phyloP scores from a whole-genome alignment of 2,113 vertebrate genomes.

The Sander lucioperca region DNA sequence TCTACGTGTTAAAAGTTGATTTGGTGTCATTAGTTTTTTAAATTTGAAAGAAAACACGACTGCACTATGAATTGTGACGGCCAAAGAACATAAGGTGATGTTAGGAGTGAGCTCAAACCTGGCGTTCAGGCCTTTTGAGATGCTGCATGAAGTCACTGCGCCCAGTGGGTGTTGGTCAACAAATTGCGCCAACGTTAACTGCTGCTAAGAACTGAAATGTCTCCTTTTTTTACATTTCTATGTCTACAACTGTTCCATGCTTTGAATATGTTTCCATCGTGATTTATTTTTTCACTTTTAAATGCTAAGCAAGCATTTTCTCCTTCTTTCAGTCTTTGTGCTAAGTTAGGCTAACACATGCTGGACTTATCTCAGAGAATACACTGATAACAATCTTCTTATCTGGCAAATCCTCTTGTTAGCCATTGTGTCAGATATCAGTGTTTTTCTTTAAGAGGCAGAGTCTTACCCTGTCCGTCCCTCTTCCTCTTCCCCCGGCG shows the following conservation, averaged over 20 bases:
- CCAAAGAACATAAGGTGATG: neutral
- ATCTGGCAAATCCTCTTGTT: neutral
- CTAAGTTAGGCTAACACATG: too few species aligned
- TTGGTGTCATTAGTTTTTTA: neutral
- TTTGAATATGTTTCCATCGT: neutral
- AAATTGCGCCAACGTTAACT: neutral
- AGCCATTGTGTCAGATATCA: neutral
- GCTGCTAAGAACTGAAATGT: neutral
- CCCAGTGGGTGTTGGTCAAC: neutral
- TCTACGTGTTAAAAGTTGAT: neutral
- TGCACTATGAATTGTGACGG: neutral
- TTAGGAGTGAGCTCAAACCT: neutral
- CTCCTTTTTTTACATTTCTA: neutral
- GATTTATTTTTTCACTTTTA: neutral
- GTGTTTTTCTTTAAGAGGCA: neutral
- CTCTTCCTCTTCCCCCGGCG: slow-evolving; percentile 37
- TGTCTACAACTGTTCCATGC: neutral
- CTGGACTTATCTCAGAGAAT: too few species aligned
- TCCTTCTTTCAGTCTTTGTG: neutral
- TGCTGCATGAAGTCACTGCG: neutral
- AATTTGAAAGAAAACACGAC: neutral
- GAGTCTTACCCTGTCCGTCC: slow-evolving; percentile 61
- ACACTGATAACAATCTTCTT: neutral
- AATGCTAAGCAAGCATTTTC: neutral
- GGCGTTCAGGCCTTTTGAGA: neutral